Evolutionary conservation across 2,888 invertebrate genomes (phyloP), one percentile per base, ranked within the genome.

Genomic region (Elegia similella): DNA sequence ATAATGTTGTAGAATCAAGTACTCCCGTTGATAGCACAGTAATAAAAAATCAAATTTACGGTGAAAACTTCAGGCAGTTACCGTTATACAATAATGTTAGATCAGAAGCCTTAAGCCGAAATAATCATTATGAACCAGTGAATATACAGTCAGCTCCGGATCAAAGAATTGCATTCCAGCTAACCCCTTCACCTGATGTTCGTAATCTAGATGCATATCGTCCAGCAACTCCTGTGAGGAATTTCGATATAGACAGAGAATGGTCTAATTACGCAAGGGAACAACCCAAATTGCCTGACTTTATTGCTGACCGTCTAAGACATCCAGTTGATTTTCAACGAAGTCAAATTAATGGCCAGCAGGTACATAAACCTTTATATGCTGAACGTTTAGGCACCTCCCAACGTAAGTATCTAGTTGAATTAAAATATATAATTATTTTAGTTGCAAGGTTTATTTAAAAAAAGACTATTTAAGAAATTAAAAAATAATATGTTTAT

Each of bases 201-300:
- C 10, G 34, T 12, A 50, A 50, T 50, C 12, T 50, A 10, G 16
- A 34, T 7, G 17, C 34, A 1, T 50, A 50, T 34, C 50, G 12
- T 17, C 50, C 50, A 50, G 50, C 48, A 16, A 50, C 43, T 42
- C 32, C 43, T 42, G 42, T 56, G 42, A 42, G 17, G 15, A 23
- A 13, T 10, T 48, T 56, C 8, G 43, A 6, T 38, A 30, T 32
- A 7, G 29, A 53, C 47, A 47, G 52, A 47, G 47, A 47, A 47
- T 47, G 47, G 47, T 13, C 15, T 1, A 32, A 15, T 13, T 32
- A 32, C 13, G 6, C 48, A 2, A 48, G 7, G 13, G 48, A 48
- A 48, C 32, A 13, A 32, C 13, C 13, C 1, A 15, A 32, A 7
- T 32, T 48, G n/a, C 48, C 48, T 15, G 15, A 32, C 6, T 48